Conservation (phyloP, 2,113 vertebrate species). For the Hippocampus zosterae region DNA sequence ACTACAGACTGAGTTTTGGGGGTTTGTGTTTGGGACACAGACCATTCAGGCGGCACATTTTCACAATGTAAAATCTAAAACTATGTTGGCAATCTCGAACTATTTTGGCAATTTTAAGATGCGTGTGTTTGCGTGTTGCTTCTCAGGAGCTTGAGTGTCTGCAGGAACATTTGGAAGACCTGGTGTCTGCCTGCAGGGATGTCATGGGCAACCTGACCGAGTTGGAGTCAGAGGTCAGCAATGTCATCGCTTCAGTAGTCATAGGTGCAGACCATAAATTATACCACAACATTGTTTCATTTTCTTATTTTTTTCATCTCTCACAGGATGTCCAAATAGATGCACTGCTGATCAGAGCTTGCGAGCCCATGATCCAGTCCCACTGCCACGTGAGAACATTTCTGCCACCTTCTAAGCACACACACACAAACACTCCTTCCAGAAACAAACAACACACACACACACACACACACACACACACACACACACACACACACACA, state of each 20-base stretch:
- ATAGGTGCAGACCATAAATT: too few relatives aligned
- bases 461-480: background rate
- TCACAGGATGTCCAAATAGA: slow-evolving; percentile 95
- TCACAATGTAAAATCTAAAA: too few relatives aligned
- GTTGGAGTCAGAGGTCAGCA: slow-evolving; percentile 87
- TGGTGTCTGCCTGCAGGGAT: slow-evolving; percentile 84
- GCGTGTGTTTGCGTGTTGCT: background rate
- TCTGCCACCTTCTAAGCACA: too few relatives aligned
- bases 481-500: background rate
- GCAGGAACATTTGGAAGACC: slow-evolving; percentile 93
- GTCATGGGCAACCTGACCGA: slow-evolving; percentile 93
- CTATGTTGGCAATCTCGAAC: too few relatives aligned
- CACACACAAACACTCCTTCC: background rate
- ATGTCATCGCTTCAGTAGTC: background rate
- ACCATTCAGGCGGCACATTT: too few relatives aligned
- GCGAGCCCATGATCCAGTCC: slow-evolving; percentile 76
- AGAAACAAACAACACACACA: too few relatives aligned
- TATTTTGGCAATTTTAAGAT: background rate
- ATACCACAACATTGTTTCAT: background rate
- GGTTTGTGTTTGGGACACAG: too few relatives aligned
- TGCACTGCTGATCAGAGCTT: slow-evolving; percentile 94
- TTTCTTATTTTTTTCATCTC: background rate
- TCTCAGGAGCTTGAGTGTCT: slow-evolving; percentile 88
- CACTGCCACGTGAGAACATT: slow-evolving; percentile 49
- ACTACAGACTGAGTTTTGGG: too few relatives aligned